These are phyloP conservation scores for Buphagus erythrorhynchus DNA, from an alignment of 2,797 vertebrate genomes.

Conservation along the genomic window DNA sequence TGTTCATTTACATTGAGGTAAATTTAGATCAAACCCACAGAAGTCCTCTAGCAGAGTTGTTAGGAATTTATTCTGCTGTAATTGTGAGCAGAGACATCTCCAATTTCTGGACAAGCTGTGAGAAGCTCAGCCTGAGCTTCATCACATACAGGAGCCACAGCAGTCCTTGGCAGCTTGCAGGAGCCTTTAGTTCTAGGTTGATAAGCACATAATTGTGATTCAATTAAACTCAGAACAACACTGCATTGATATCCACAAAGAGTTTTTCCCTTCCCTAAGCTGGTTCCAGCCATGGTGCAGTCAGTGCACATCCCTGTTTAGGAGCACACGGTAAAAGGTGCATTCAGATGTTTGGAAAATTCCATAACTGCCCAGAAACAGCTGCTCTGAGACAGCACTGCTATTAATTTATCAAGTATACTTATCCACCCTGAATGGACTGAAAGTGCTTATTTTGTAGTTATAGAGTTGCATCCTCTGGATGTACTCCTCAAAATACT, in stretches of 20 bases:
- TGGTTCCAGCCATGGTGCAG: background rate
- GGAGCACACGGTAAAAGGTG: background rate
- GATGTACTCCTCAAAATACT: background rate
- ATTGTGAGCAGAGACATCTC: background rate
- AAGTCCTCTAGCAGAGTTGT: background rate
- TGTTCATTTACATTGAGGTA: background rate
- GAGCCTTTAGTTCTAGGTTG: background rate
- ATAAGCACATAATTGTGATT: background rate
- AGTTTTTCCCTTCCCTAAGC: background rate
- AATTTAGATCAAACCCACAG: background rate
- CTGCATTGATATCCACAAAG: background rate
- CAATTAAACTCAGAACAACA: background rate
- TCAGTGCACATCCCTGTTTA: background rate
- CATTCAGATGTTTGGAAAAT: conserved; percentile 28
- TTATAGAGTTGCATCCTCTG: background rate
- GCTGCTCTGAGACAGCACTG: background rate
- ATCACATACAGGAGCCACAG: background rate
- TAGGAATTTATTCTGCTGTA: background rate
- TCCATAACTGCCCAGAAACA: background rate
- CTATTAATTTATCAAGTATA: background rate
- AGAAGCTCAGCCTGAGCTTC: background rate
- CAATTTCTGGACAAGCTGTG: background rate
- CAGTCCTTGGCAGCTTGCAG: background rate
- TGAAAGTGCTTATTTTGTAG: background rate
- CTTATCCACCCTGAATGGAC: background rate